Percentiles rank a stretch among this genome's conserved stretches.
Conservation (phyloP, 2,888 invertebrate genomes). For the Stenodema calcarata region DNA sequence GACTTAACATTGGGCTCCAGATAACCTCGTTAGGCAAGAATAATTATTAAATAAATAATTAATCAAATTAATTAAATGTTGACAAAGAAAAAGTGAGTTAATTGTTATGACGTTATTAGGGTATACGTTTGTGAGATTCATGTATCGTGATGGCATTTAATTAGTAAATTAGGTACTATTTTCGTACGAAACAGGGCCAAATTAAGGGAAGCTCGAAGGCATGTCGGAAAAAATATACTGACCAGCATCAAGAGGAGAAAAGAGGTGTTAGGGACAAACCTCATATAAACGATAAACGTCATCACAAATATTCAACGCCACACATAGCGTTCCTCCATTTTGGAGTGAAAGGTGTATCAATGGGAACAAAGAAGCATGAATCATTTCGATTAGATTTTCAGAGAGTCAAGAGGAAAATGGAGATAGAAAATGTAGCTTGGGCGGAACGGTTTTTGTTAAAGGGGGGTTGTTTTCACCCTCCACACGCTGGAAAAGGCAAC, state of each 20-base stretch:
- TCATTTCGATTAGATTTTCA: constrained; percentile 16
- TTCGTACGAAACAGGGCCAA: background rate
- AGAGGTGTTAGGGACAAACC: background rate
- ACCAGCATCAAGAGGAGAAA: background rate
- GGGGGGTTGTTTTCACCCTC: background rate
- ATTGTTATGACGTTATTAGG: too few species aligned
- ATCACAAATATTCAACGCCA: background rate
- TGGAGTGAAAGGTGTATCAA: background rate
- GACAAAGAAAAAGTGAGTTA: too few species aligned
- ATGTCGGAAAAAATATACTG: background rate
- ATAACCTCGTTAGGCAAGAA: too few species aligned
- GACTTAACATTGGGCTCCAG: too few species aligned
- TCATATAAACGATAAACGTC: background rate
- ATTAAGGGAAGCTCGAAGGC: background rate
- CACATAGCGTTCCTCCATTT: background rate
- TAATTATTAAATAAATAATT: too few species aligned
- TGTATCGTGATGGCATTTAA: too few species aligned
- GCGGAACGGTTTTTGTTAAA: constrained; percentile 27
- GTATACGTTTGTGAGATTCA: too few species aligned
- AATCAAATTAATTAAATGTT: too few species aligned
- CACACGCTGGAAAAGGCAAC: background rate
- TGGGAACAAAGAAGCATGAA: constrained; percentile 6
- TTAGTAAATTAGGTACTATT: too few species aligned
- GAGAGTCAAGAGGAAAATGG: constrained; percentile 13
- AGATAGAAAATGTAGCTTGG: background rate